Evolutionary conservation across 1,140 invertebrate species (phyloP), one percentile per base, ranked within the genome.

Genomic region (Belonocnema kinseyi): DNA sequence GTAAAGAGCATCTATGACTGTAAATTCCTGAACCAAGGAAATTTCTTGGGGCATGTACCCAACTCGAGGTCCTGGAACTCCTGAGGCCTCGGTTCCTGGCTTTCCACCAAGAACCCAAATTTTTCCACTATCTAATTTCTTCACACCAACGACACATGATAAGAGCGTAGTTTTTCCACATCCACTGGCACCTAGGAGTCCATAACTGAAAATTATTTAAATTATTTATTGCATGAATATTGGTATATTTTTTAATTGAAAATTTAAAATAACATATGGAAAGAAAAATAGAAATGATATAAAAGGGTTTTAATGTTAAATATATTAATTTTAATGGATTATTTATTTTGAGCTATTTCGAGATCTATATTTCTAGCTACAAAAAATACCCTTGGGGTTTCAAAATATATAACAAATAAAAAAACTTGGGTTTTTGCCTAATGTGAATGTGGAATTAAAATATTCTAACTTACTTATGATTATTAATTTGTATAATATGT

Each of bases 41-140:
- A 98, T 95, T 77, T 98, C 97, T 93, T 98, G 91, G 1, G 96
- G 97, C 97, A 97, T 98, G 84, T 97, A 97, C 13, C 96, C 96
- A 1, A 96, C 94, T n/a, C 94, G 88, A 1, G 94, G 93, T 16
- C 96, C 96, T 0, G 97, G 96, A 0, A 97, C 94, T 0, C 95
- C 95, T 75, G 95, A 95, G 0, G 93, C 93, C 56, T 93, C 92
- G 12, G 93, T 92, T 0, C 96, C 96, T 0, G 97, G 96, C 50
- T 92, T 93, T 5, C 95, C 94, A 0, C 97, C 97, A 8, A 98
- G 92, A 0, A 98, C 96, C 89, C 93, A 93, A 11, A 98, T 93
- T 8, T 95, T 93, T 0, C 97, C 97, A 5, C 93, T 93, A 85
- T 97, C 93, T 11, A 98, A 90, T 61, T 93, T 89, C 51, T 95